Conservation (phyloP, 2,888 invertebrate genomes). For the Metalampra italica region DNA sequence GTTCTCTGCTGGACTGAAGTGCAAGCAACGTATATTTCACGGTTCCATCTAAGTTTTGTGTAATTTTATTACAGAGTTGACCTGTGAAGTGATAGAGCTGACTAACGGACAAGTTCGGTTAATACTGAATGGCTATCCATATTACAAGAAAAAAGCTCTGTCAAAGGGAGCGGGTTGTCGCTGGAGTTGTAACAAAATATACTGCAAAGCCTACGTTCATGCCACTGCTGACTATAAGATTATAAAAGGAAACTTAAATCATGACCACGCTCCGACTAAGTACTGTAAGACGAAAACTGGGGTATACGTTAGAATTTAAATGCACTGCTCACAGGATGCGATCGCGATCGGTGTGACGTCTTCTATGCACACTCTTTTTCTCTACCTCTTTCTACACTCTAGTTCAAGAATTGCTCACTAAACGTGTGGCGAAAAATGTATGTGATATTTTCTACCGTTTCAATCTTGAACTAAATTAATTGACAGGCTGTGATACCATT, state of each 20-base stretch:
- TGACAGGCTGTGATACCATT: no score
- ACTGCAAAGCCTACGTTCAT: constrained; percentile 33
- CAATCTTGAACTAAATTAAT: no score
- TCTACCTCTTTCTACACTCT: no score
- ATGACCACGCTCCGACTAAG: constrained; percentile 9
- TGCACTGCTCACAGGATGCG: no score
- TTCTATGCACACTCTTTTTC: no score
- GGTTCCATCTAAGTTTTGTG: no score
- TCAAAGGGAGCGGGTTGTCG: constrained; percentile 5
- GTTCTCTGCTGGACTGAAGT: no score
- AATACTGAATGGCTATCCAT: constrained; percentile 34
- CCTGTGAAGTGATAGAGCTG: not conserved
- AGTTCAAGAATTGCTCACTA: no score
- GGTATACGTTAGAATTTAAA: constrained; percentile 1
- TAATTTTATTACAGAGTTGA: not conserved
- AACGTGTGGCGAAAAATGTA: no score
- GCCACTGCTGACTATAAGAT: constrained; percentile 18
- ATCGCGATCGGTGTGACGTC: no score
- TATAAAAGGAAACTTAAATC: constrained; percentile 10
- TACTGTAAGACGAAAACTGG: constrained; percentile 3
- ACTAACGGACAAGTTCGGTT: constrained; percentile 28
- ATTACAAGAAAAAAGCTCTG: constrained; percentile 26
- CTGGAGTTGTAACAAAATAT: constrained; percentile 7
- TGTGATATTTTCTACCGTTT: no score
- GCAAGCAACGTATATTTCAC: no score